phyloP scores from a whole-genome alignment of 2,797 vertebrate species.

The Margarornis squamiger region DNA sequence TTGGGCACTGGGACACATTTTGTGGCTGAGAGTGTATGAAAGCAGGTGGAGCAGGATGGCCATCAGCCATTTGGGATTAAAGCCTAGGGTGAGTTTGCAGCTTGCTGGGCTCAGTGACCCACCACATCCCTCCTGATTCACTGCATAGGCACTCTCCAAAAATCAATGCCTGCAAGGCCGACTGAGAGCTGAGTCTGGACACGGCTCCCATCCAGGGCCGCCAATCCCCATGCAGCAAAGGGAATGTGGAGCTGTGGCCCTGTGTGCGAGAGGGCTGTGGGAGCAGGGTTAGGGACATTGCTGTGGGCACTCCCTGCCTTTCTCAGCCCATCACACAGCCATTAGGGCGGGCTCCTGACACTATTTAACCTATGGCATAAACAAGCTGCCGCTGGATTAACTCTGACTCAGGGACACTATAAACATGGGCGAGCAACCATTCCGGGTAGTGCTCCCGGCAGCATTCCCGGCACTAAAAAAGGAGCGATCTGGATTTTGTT shows the following conservation, averaged over 20 bases:
- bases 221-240: neutral
- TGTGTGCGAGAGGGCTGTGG: neutral
- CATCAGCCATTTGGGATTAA: neutral
- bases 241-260: rapidly evolving
- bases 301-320: neutral
- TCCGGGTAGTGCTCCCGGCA: neutral
- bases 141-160: neutral
- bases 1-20: neutral
- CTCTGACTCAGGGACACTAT: conserved; percentile 11
- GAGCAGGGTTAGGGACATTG: neutral
- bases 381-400: conserved; percentile 12
- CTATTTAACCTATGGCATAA: conserved; percentile 37
- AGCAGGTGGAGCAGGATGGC: neutral
- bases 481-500: conserved; percentile 42
- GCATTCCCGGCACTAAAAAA: conserved; percentile 32
- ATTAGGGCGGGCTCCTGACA: neutral
- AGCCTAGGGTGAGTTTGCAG: rapidly evolving
- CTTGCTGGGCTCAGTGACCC: neutral
- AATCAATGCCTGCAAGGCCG: neutral
- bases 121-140: rapidly evolving
- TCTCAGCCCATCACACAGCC: neutral
- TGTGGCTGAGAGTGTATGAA: neutral
- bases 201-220: rapidly evolving
- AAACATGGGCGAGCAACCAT: conserved; percentile 26
- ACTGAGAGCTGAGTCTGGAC: neutral